A percentile compares a stretch with the other conserved stretches of the same genome.
phyloP scores from a whole-genome alignment of 2,797 vertebrate genomes.

The Myripristis murdjan region DNA sequence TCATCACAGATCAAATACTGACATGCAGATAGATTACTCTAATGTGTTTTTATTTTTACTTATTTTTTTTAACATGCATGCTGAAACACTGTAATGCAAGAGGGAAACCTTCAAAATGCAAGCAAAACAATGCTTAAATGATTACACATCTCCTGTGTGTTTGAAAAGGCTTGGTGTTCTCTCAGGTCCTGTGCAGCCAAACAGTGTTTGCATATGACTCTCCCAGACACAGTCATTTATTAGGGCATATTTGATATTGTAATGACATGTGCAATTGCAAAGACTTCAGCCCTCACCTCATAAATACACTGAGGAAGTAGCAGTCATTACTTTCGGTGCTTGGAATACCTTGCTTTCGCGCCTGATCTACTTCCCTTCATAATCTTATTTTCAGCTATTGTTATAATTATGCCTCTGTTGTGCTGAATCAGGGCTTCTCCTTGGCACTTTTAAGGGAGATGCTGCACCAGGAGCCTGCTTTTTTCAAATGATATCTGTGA shows the following conservation, averaged over 20 bases:
- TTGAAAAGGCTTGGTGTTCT: too few species aligned
- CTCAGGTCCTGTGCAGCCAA: too few species aligned
- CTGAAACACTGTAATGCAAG: too few species aligned
- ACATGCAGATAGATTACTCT: too few species aligned
- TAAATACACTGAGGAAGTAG: constrained; percentile 14
- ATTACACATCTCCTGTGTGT: too few species aligned
- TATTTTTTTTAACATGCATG: too few species aligned
- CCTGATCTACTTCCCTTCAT: constrained; percentile 53
- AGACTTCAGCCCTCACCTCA: constrained; percentile 15
- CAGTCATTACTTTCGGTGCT: constrained; percentile 23
- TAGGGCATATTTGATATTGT: constrained; percentile 20
- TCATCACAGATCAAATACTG: too few species aligned
- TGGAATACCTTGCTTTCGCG: constrained; percentile 36
- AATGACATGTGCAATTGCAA: neutral
- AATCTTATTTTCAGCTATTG: constrained; percentile 59
- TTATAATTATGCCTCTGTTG: constrained; percentile 67
- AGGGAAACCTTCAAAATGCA: too few species aligned
- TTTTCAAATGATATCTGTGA: constrained; percentile 74
- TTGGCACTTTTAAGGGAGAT: constrained; percentile 66
- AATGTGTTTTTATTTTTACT: too few species aligned
- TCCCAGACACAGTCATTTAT: constrained; percentile 28
- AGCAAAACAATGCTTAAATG: neutral
- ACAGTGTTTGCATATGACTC: too few species aligned
- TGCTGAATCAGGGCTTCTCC: constrained; percentile 67
- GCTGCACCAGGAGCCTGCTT: constrained; percentile 66